phyloP scores from a whole-genome alignment of 2,888 invertebrate genomes.

The Leucoma salicis region DNA sequence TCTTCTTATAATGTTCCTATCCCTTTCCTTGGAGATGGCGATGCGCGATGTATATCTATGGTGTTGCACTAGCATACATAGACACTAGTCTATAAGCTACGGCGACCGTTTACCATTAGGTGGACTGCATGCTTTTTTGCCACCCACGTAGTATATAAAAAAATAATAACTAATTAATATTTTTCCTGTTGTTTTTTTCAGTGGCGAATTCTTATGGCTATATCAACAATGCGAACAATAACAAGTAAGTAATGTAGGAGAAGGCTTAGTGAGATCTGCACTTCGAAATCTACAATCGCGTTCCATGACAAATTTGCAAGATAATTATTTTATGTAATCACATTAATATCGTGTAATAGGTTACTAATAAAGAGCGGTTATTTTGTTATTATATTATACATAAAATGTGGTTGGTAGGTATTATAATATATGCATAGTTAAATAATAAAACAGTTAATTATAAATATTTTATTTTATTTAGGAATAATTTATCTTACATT shows the following conservation, averaged over 20 bases:
- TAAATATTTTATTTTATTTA: constrained; percentile 13
- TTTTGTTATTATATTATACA: constrained; percentile 8
- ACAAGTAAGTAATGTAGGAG: constrained; percentile 33
- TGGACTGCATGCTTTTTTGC: too few relatives aligned
- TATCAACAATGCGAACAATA: constrained; percentile 48
- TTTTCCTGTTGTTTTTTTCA: constrained; percentile 59
- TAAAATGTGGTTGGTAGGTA: constrained; percentile 23
- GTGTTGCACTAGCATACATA: too few relatives aligned
- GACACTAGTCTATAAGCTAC: too few relatives aligned
- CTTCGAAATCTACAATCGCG: neutral
- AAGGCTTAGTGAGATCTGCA: neutral
- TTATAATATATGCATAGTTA: too few relatives aligned
- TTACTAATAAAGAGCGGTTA: neutral
- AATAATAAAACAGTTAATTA: constrained; percentile 16
- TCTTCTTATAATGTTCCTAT: too few relatives aligned
- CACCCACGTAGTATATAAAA: too few relatives aligned
- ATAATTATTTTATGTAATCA: too few relatives aligned
- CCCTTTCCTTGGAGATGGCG: too few relatives aligned
- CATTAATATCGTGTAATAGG: neutral
- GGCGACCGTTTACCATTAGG: too few relatives aligned
- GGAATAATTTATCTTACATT: neutral
- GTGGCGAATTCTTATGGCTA: constrained; percentile 83
- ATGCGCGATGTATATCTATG: too few relatives aligned
- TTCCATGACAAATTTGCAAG: constrained; percentile 6
- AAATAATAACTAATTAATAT: too few relatives aligned